A percentile compares a stretch with the other conserved stretches of the same genome.
These are phyloP conservation scores for Phoebastria nigripes DNA, from an alignment of 2,797 vertebrate genomes.

Conservation along the genomic window DNA sequence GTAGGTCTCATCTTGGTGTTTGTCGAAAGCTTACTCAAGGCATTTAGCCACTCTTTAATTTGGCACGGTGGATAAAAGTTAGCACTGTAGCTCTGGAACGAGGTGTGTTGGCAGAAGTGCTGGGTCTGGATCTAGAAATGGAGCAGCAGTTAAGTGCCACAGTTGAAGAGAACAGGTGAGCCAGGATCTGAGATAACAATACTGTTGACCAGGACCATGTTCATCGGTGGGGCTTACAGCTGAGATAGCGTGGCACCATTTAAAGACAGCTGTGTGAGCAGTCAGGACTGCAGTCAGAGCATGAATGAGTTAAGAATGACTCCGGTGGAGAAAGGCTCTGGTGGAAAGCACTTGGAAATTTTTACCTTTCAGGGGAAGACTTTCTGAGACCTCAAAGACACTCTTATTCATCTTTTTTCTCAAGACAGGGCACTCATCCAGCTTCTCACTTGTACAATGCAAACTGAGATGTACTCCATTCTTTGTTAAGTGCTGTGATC, in stretches of 20 bases:
- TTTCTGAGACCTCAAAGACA: not conserved
- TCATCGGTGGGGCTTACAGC: not conserved
- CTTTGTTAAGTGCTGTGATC: not conserved
- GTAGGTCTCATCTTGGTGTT: not conserved
- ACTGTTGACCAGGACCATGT: not conserved
- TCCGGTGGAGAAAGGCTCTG: not conserved
- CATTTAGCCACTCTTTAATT: not conserved
- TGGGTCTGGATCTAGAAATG: not conserved
- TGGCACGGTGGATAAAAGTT: not conserved
- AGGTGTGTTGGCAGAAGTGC: not conserved
- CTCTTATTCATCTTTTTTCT: not conserved
- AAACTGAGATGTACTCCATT: not conserved
- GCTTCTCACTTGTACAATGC: not conserved
- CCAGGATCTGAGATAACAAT: not conserved
- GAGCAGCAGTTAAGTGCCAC: not conserved
- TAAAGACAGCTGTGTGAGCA: not conserved
- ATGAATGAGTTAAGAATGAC: not conserved
- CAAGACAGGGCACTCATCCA: not conserved
- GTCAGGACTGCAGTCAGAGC: not conserved
- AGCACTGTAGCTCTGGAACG: not conserved
- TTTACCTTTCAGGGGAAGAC: not conserved
- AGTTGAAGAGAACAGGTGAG: not conserved
- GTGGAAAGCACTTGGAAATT: not conserved
- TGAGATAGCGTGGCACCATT: fast-evolving
- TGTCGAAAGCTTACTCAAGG: not conserved